A percentile compares a stretch with the other conserved stretches of the same genome.
Evolutionary conservation across 1,140 invertebrate genomes (phyloP).

Genomic region (Lepidostoma basale): DNA sequence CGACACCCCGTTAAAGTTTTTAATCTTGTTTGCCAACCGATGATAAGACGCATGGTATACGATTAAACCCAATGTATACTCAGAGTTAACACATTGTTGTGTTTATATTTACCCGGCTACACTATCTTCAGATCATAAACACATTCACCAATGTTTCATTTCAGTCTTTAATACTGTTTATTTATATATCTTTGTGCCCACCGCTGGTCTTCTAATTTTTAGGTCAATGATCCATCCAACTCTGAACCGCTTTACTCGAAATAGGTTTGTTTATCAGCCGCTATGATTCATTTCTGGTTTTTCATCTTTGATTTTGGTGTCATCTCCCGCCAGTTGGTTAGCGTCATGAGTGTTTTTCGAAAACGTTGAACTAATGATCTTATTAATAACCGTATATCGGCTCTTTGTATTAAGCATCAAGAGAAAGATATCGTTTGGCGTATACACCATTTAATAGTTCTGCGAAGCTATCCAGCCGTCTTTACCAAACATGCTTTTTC

Average conservation of each 20-base stretch:
- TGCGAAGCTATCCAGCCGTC: too few species aligned
- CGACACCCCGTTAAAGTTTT: neutral
- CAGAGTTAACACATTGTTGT: neutral
- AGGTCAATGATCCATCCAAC: neutral
- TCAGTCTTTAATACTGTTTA: constrained; percentile 7
- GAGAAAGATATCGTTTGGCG: too few species aligned
- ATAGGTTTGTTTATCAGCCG: neutral
- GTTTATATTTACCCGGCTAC: constrained; percentile 15
- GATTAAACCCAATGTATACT: neutral
- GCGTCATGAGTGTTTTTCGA: neutral
- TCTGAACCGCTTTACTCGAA: neutral
- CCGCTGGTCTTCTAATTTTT: neutral
- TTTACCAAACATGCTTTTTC: too few species aligned
- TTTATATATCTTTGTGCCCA: neutral
- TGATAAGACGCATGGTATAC: neutral
- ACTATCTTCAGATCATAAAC: neutral
- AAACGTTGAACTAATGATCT: too few species aligned
- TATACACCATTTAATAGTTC: too few species aligned
- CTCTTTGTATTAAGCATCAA: too few species aligned
- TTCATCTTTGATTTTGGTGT: neutral
- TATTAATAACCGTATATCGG: too few species aligned
- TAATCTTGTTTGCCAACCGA: neutral
- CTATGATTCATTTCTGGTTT: neutral
- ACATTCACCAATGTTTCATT: constrained; percentile 3
- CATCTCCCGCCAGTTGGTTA: neutral